Evolutionary conservation across 2,797 vertebrate species (phyloP), one percentile per base, ranked within the genome.

Genomic region (Odontamblyopus lacepedii): DNA sequence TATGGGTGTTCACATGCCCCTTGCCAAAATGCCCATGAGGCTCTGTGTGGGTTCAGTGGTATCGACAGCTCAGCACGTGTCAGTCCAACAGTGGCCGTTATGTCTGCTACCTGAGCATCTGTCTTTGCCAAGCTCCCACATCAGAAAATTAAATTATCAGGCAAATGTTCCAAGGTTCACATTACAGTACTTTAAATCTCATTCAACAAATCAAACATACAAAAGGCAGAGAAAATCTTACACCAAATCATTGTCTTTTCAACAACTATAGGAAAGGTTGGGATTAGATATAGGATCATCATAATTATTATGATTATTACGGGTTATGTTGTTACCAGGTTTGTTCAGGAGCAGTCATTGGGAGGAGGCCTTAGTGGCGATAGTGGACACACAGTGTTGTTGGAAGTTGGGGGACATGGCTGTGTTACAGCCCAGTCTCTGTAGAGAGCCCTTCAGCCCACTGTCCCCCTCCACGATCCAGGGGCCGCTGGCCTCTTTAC

Each of bases 361-460:
- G 76, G 98, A 99, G 64, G 98, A 98, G 70, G 98, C 98, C 92
- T 99, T 99, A 72, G 98, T 98, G 72, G 97, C 95, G 93, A 98
- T 92, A 0, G 96, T 96, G 79, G 97, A 95, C 61, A 99, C 97
- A 19, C 98, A 99, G 91, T 99, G 97, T 94, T 98, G 96, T 93
- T 99, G 98, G 93, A 99, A 99, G 94, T 96, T 98, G 82, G 97
- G 96, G 16, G 98, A 97, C 93, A 98, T 92, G 50, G 95, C 87
- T 0, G 96, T 90, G 76, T 96, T 98, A 92, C 97, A 98, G 90
- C 96, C 95, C 76, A 98, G 96, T 96, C 97, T 97, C 95, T 97
- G 98, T 79, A 96, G 95, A 2, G 95, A 92, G 77, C 95, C 92
- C 88, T 97, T 98, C 80, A 92, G 87, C 53, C 88, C 94, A 27